These are phyloP conservation scores for Halisarca cf. caerulea DNA, from an alignment of 37 sponge, comb jelly and placozoan species.

Conservation along the genomic window DNA sequence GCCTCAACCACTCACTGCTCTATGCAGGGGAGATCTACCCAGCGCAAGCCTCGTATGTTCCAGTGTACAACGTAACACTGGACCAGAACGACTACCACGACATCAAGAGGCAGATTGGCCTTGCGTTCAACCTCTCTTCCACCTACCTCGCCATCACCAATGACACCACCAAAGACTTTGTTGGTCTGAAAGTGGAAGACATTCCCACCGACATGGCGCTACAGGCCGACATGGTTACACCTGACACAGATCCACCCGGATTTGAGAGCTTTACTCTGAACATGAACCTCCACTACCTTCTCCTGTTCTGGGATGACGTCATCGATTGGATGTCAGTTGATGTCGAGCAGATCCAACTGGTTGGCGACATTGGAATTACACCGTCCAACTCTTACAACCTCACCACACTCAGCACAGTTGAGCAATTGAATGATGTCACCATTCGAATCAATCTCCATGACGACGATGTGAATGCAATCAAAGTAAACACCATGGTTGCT, in stretches of 20 bases:
- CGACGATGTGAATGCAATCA: conserved; percentile 75
- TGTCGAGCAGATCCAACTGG: conserved; percentile 45
- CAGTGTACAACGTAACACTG: conserved; percentile 64
- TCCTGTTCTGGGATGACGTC: conserved; percentile 71
- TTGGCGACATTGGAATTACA: conserved; percentile 7
- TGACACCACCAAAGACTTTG: conserved; percentile 54
- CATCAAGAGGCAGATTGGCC: conserved; percentile 73
- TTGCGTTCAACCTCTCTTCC: conserved; percentile 54
- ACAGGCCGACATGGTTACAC: conserved; percentile 34
- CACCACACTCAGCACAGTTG: conserved; percentile 39
- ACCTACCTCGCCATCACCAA: conserved; percentile 70
- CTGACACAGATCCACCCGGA: conserved; percentile 58
- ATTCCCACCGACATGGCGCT: conserved; percentile 35
- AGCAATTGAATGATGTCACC: conserved; percentile 54
- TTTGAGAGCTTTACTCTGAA: conserved; percentile 64
- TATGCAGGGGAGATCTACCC: conserved; percentile 35
- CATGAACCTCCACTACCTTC: conserved; percentile 53
- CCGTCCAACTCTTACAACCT: conserved; percentile 40
- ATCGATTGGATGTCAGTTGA: conserved; percentile 66
- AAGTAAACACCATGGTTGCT: conserved; percentile 62
- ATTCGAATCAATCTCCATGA: conserved; percentile 48
- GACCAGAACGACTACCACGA: conserved; percentile 46
- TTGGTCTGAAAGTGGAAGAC: conserved; percentile 27
- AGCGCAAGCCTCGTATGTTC: conserved; percentile 28
- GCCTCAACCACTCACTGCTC: conserved; percentile 49